phyloP scores from a whole-genome alignment of 2,113 vertebrate species.

The Sapajus apella region DNA sequence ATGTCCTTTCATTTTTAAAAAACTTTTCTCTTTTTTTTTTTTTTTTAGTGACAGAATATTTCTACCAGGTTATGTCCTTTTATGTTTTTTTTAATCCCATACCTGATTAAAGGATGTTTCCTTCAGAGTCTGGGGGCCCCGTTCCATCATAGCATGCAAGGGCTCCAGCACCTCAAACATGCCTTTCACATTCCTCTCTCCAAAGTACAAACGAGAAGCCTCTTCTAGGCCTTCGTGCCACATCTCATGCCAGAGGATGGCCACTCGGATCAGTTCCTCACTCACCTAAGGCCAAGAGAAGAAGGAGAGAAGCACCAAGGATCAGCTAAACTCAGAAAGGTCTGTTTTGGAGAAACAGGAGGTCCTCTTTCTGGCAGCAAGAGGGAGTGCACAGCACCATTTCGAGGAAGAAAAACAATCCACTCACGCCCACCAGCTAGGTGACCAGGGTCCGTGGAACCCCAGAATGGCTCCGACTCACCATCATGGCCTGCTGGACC shows the following conservation, averaged over 20 bases:
- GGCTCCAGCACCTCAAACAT: conserved; percentile 99
- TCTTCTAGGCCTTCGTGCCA: conserved; percentile 99
- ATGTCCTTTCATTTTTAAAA: not conserved
- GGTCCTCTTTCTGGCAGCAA: conserved; percentile 1
- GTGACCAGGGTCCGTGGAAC: not conserved
- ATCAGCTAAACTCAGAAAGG: not conserved
- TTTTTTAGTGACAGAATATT: too few relatives aligned
- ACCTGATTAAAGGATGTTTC: conserved; percentile 99
- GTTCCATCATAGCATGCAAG: conserved; percentile 98
- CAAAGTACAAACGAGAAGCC: conserved; percentile 97
- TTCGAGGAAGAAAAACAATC: accelerated
- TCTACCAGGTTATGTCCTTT: not conserved
- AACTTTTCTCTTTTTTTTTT: too few relatives aligned
- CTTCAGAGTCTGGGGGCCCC: conserved; percentile 98
- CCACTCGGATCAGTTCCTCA: conserved; percentile 97
- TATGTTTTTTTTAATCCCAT: not conserved
- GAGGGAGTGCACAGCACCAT: not conserved
- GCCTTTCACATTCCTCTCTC: conserved; percentile 98
- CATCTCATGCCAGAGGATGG: conserved; percentile 99
- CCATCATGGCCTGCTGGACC: conserved; percentile 99
- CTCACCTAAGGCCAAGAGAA: conserved; percentile 89
- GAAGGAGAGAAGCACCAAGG: not conserved
- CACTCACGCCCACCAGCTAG: not conserved
- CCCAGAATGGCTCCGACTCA: conserved; percentile 75
- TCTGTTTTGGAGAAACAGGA: not conserved